These are phyloP conservation scores for Centroberyx gerrardi DNA, from an alignment of 2,797 vertebrate genomes.

Conservation along the genomic window DNA sequence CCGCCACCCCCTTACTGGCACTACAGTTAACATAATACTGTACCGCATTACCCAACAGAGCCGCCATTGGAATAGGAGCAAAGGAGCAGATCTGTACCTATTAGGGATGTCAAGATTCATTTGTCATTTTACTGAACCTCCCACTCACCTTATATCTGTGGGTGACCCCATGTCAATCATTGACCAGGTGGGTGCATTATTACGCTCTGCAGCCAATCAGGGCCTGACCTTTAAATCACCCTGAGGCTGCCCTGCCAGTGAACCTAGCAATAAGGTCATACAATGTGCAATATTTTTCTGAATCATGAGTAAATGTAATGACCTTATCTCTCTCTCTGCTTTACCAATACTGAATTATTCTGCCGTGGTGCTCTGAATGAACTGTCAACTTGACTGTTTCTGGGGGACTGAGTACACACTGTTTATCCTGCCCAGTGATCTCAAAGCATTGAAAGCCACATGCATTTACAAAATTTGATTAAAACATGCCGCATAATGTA, in stretches of 20 bases:
- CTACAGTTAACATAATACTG: constrained; percentile 70
- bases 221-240: constrained; percentile 60
- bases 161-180: constrained; percentile 69
- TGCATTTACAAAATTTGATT: not conserved
- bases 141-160: constrained; percentile 67
- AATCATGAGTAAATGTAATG: constrained; percentile 59
- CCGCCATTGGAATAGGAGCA: constrained; percentile 45
- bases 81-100: constrained; percentile 47
- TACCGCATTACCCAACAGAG: constrained; percentile 59
- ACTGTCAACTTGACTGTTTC: not conserved
- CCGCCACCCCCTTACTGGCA: constrained; percentile 56
- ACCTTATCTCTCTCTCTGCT: constrained; percentile 20
- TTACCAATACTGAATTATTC: not conserved
- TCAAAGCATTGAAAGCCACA: not conserved
- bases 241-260: constrained; percentile 65
- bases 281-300: constrained; percentile 44
- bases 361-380: not conserved
- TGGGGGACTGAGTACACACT: not conserved
- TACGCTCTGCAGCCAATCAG: constrained; percentile 65
- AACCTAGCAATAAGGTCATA: constrained; percentile 56
- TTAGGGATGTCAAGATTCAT: constrained; percentile 64
- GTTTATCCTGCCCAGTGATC: not conserved
- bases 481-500: not conserved
- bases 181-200: constrained; percentile 46
- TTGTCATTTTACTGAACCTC: constrained; percentile 61